Conservation (phyloP, 92 coral and sea anemone species). For the Phenganax subtilis region DNA sequence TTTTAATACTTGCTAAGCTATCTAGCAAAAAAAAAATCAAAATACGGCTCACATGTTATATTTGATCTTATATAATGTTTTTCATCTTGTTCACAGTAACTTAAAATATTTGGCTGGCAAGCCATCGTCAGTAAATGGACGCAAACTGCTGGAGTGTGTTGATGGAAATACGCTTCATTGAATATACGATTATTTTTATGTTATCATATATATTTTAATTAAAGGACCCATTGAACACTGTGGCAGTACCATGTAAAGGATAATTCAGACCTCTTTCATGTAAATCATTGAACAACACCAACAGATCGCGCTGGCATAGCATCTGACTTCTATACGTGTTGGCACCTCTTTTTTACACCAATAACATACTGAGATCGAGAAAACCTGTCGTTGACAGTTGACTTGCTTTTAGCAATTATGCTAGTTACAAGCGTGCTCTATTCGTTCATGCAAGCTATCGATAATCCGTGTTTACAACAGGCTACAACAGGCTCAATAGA, state of each 20-base stretch:
- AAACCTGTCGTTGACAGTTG: neutral
- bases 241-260: neutral
- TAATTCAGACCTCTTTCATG: neutral
- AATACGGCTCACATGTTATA: neutral
- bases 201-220: neutral
- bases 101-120: no score
- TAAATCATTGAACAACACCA: no score
- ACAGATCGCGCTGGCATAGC: no score
- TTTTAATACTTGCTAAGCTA: neutral
- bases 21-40: neutral
- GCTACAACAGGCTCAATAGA: neutral
- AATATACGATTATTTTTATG: neutral
- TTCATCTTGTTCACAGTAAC: no score
- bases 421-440: neutral
- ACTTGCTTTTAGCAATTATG: neutral
- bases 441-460: neutral
- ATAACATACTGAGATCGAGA: no score
- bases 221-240: neutral
- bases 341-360: no score
- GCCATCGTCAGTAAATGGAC: neutral
- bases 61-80: neutral
- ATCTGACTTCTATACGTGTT: no score
- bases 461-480: neutral
- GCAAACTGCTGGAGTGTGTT: neutral
- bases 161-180: conserved; percentile 10